phyloP scores from a whole-genome alignment of 2,888 invertebrate genomes.

The Parnassius apollo region DNA sequence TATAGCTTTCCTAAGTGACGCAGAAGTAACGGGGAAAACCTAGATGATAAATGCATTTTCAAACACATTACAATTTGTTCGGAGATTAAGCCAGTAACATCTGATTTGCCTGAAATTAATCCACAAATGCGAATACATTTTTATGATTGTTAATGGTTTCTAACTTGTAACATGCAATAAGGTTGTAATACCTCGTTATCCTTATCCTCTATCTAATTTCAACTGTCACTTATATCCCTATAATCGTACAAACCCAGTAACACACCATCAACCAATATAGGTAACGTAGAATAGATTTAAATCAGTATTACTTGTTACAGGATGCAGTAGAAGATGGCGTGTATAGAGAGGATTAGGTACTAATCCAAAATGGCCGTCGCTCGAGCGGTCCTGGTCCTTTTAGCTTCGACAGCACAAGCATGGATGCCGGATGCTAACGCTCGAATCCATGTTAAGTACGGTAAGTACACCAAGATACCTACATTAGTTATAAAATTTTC shows the following conservation, averaged over 20 bases:
- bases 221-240: no score
- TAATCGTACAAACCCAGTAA: no score
- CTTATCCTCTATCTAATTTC: no score
- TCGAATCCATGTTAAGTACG: constrained; percentile 84
- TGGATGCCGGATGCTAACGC: constrained; percentile 88
- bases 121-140: constrained; percentile 15
- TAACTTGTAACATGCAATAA: no score
- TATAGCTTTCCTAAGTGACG: constrained; percentile 16
- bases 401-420: constrained; percentile 81
- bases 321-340: constrained; percentile 64
- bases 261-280: constrained; percentile 15
- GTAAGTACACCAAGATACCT: constrained; percentile 57
- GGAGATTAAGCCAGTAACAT: constrained; percentile 24
- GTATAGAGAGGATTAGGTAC: constrained; percentile 59
- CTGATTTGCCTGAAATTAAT: constrained; percentile 20
- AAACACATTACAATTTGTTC: constrained; percentile 27
- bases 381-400: constrained; percentile 79
- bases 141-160: constrained; percentile 4
- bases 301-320: constrained; percentile 52
- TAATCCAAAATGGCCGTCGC: constrained; percentile 74
- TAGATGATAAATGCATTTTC: constrained; percentile 26
- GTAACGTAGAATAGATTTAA: constrained; percentile 24
- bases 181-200: no score
- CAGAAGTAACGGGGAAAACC: constrained; percentile 23
- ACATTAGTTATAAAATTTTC: background rate